phyloP scores from a whole-genome alignment of 2,797 vertebrate species.

The Malurus leucopterus region DNA sequence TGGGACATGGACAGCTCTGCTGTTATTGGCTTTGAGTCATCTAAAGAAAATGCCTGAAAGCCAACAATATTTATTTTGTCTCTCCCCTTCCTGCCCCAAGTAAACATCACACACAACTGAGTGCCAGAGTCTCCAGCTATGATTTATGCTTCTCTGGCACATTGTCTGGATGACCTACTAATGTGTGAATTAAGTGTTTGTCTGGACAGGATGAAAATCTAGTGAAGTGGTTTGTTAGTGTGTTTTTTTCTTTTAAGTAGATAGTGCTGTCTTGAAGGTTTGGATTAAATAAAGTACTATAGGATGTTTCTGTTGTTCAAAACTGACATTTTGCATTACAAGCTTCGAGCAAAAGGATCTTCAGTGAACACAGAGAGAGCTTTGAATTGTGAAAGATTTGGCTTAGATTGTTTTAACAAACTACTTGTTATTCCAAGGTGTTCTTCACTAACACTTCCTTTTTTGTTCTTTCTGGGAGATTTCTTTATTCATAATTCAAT shows the following conservation, averaged over 20 bases:
- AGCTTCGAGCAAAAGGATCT: background rate
- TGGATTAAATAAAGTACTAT: background rate
- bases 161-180: background rate
- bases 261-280: background rate
- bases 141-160: slow-evolving; percentile 1
- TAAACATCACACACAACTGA: background rate
- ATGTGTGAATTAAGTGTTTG: background rate
- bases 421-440: background rate
- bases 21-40: background rate
- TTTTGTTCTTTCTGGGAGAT: background rate
- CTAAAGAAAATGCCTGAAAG: background rate
- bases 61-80: background rate
- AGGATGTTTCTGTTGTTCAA: background rate
- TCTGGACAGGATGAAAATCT: background rate
- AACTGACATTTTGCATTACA: background rate
- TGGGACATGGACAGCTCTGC: background rate
- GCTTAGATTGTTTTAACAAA: background rate
- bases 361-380: background rate
- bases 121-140: background rate
- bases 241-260: background rate
- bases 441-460: background rate
- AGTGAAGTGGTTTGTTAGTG: background rate
- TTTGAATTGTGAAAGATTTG: background rate
- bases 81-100: background rate
- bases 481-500: background rate